phyloP scores from a whole-genome alignment of 2,797 vertebrate genomes.

The Sebastes variabilis region DNA sequence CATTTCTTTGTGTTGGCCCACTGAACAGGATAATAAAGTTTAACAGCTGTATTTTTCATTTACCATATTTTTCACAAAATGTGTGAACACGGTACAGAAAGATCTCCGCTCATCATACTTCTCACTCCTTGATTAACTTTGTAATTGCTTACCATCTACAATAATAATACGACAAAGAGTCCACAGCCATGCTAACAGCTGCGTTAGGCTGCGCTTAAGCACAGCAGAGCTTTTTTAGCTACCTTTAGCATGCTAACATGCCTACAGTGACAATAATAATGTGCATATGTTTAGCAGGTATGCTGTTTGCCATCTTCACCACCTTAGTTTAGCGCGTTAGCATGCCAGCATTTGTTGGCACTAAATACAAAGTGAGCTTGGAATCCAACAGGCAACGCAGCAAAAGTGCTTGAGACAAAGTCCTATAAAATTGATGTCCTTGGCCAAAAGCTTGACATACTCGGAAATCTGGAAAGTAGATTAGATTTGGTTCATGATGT shows the following conservation, averaged over 20 bases:
- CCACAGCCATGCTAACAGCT: background rate
- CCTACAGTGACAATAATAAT: background rate
- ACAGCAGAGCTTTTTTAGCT: background rate
- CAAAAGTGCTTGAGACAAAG: background rate
- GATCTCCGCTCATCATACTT: background rate
- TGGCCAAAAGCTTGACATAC: background rate
- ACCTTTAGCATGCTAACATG: background rate
- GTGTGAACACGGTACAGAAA: background rate
- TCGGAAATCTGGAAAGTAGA: background rate
- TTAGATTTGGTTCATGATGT: conserved; percentile 11
- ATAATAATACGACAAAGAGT: background rate
- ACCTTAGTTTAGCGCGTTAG: background rate
- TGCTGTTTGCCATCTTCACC: background rate
- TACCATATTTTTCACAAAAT: background rate
- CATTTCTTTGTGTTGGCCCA: background rate
- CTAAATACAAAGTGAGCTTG: background rate
- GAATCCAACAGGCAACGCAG: background rate
- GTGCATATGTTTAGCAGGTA: background rate
- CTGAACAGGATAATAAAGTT: background rate
- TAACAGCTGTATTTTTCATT: background rate
- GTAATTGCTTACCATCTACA: background rate
- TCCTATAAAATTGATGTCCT: background rate
- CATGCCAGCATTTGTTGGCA: too few species aligned
- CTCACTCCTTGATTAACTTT: background rate
- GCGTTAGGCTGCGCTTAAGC: background rate